Conservation (phyloP, 2,113 vertebrate species). For the Saguinus imperator region DNA sequence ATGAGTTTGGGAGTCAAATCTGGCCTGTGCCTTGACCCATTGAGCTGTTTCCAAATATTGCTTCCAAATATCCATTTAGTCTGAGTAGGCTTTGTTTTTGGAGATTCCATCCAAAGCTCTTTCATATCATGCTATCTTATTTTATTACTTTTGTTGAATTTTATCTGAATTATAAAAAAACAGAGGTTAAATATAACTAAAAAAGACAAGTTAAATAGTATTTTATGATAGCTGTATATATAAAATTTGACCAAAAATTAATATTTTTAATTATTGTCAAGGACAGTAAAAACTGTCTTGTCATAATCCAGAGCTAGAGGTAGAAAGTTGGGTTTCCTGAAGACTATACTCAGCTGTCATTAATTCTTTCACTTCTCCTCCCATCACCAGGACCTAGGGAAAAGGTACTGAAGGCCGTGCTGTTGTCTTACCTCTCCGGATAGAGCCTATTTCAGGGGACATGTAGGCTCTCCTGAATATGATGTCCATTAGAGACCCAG, state of each 20-base stretch:
- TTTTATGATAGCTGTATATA: background rate
- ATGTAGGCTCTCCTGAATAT: background rate
- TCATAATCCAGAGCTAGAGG: background rate
- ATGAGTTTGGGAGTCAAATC: background rate
- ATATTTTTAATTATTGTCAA: background rate
- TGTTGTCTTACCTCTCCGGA: background rate
- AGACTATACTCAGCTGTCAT: background rate
- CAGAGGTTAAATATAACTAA: background rate
- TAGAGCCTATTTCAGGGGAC: background rate
- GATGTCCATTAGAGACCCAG: background rate
- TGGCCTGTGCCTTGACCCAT: background rate
- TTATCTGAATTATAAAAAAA: background rate
- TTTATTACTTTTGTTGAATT: background rate
- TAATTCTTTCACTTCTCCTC: background rate
- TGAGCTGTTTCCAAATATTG: background rate
- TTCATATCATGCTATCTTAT: background rate
- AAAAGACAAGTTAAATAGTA: background rate
- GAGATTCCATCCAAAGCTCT: background rate
- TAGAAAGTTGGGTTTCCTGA: background rate
- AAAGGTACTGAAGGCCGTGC: rapidly evolving
- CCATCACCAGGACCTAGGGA: background rate
- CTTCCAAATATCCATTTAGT: conserved; percentile 14
- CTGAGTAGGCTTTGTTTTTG: background rate
- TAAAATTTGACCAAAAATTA: background rate
- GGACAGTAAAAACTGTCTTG: background rate